Base-by-base conservation (phyloP, 2,888 invertebrate species). In the Helicoverpa assulta region DNA sequence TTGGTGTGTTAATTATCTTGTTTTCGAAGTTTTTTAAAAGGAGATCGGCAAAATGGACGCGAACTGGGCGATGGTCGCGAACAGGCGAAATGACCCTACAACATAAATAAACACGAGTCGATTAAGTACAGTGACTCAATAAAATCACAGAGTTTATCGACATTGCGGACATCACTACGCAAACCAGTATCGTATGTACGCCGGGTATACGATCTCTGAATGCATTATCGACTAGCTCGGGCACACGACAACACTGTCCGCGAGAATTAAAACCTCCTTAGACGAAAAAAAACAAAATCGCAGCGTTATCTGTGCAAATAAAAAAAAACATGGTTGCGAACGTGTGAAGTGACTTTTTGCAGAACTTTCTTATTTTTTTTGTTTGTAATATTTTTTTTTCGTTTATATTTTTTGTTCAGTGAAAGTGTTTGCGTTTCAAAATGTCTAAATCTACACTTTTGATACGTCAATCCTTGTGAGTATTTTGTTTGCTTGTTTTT, bases 401-500 rank as follows among this genome's bases (percentile, higher is more conserved):
- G 1, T 53, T 21, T 58, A 67, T 67, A 63, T 58, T 50, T 68
- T 78, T 77, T 76, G 60, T 63, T 82, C 10, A 47, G 76, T 80
- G 77, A 64, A 72, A 78, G 76, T 83, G 82, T 64, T 69, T 70
- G 47, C 57, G 51, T 70, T 73, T 65, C 5, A 81, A 75, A 62
- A 91, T 91, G 91, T 84, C 90, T 60, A 91, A 90, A 74, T 78
- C 90, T 18, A 82, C 88, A 10, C 66, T 89, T 56, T 68, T 91
- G 52, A 77, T 91, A 61, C 91, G 91, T 14, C 89, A 91, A 79
- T 83, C 89, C 0, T 54, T 91, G 91, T 91, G 77, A 93, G 93
- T 91, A 77, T 72, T 72, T 55, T 68, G 63, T 66, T 69, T 67
- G 3, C 53, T 62, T 62, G 43, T 55, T 73, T 67, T 43, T 65